Percentiles rank a stretch among this genome's conserved stretches.
These are phyloP conservation scores for Battus philenor DNA, from an alignment of 1,140 invertebrate species.

Conservation along the genomic window DNA sequence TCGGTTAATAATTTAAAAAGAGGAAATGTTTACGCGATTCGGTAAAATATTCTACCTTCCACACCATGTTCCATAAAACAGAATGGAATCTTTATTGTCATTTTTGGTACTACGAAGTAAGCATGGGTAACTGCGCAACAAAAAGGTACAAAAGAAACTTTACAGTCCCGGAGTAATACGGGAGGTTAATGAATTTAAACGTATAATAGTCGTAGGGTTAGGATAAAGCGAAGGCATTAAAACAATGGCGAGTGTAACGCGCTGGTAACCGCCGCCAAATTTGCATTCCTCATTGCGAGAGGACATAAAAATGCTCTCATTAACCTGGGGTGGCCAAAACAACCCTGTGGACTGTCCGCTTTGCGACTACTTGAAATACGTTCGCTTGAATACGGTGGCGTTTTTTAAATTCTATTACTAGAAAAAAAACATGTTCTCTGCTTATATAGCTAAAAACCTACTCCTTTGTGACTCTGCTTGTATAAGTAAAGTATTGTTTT, in stretches of 20 bases:
- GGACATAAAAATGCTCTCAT: slow-evolving; percentile 71
- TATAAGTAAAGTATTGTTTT: too few species aligned
- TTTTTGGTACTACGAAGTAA: too few species aligned
- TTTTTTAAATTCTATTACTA: not conserved
- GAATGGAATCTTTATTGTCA: too few species aligned
- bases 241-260: slow-evolving; percentile 61
- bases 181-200: slow-evolving; percentile 59
- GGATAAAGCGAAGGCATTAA: slow-evolving; percentile 52
- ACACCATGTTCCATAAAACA: too few species aligned
- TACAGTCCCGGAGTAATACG: slow-evolving; percentile 45
- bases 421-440: too few species aligned
- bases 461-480: too few species aligned
- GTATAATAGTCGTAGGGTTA: slow-evolving; percentile 49
- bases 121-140: slow-evolving; percentile 26
- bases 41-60: too few species aligned
- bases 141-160: slow-evolving; percentile 48
- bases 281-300: slow-evolving; percentile 72
- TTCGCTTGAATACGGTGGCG: slow-evolving; percentile 14
- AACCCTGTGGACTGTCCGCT: slow-evolving; percentile 32
- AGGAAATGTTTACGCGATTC: too few species aligned
- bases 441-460: too few species aligned
- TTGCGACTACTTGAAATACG: slow-evolving; percentile 5
- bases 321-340: slow-evolving; percentile 63
- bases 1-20: too few species aligned
- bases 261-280: slow-evolving; percentile 61